These are phyloP conservation scores for Lasioglossum figueresi DNA, from an alignment of 2,888 invertebrate species.

Conservation along the genomic window DNA sequence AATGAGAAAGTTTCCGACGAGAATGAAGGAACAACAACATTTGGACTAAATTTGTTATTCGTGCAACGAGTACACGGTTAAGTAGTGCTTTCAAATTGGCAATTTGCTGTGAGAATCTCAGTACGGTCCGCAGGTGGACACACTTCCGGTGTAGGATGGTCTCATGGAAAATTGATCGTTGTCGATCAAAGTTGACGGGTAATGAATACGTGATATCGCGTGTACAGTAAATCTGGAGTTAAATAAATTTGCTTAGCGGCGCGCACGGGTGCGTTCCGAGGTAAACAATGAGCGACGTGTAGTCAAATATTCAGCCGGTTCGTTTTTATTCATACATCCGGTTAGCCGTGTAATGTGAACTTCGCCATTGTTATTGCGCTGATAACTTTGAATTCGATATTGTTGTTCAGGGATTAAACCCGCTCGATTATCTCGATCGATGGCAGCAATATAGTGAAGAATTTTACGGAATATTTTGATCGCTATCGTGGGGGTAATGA, in stretches of 20 bases:
- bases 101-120: constrained; percentile 29
- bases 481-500: background rate
- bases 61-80: background rate
- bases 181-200: constrained; percentile 40
- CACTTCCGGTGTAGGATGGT: background rate
- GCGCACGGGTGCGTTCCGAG: background rate
- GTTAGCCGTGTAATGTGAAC: background rate
- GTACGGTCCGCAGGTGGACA: constrained; percentile 18
- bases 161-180: constrained; percentile 46
- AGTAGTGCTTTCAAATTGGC: background rate
- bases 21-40: background rate
- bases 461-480: background rate
- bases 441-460: background rate
- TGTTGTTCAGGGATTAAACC: background rate
- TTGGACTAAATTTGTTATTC: background rate
- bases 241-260: constrained; percentile 12
- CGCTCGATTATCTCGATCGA: background rate
- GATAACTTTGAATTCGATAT: background rate
- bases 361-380: background rate
- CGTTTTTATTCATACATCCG: constrained; percentile 1
- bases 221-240: constrained; percentile 15
- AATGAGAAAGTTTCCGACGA: background rate
- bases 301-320: constrained; percentile 11
- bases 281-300: background rate
- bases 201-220: constrained; percentile 48